Conservation (phyloP, 35 echinoderm and acorn worm species). For the Diadema setosum region DNA sequence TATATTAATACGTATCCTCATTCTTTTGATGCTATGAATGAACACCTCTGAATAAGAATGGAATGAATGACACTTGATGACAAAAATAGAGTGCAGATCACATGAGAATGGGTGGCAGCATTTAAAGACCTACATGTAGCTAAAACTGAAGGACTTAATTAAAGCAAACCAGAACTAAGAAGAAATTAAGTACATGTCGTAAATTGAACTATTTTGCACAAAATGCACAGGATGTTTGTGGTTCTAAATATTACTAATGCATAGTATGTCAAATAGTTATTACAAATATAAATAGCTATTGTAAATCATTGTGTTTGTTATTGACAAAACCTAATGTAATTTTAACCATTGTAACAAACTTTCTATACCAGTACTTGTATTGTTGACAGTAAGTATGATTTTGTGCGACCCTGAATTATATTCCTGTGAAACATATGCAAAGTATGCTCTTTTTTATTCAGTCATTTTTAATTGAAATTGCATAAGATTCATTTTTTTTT, state of each 20-base stretch:
- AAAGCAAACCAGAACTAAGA: neutral
- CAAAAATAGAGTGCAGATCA: too few relatives aligned
- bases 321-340: neutral
- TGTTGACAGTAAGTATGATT: neutral
- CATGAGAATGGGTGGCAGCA: too few relatives aligned
- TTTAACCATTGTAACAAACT: neutral
- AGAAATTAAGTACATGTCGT: neutral
- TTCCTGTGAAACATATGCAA: neutral
- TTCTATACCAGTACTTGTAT: neutral
- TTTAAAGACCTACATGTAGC: too few relatives aligned
- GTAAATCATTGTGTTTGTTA: neutral
- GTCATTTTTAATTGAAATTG: too few relatives aligned
- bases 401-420: neutral
- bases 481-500: neutral
- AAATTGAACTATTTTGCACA: neutral
- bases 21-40: too few relatives aligned
- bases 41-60: too few relatives aligned
- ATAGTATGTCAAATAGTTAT: neutral
- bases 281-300: neutral
- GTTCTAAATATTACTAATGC: neutral
- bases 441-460: neutral
- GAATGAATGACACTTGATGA: too few relatives aligned
- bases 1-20: too few relatives aligned
- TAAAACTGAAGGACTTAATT: neutral
- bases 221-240: neutral